Conservation (phyloP, 2,888 invertebrate genomes). For the Didymodactylos carnosus region DNA sequence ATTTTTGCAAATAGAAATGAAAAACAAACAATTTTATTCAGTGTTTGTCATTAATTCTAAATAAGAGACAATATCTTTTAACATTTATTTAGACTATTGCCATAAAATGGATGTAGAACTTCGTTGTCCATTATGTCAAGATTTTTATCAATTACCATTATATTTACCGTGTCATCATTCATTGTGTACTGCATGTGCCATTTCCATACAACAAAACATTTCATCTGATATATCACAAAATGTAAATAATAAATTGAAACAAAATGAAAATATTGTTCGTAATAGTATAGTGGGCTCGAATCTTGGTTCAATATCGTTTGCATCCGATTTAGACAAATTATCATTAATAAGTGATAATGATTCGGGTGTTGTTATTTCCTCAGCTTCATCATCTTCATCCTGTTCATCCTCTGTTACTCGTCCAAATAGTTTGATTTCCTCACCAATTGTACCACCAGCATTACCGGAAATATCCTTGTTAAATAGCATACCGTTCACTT, state of each 20-base stretch:
- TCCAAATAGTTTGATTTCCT: background rate
- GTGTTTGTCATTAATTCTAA: no score
- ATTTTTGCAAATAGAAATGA: no score
- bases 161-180: slow-evolving; percentile 68
- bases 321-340: slow-evolving; percentile 74
- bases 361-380: slow-evolving; percentile 80
- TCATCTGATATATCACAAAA: background rate
- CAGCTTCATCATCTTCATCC: slow-evolving; percentile 51
- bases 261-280: no score
- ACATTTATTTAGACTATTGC: no score
- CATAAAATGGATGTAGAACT: slow-evolving; percentile 99
- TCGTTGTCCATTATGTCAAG: slow-evolving; percentile 76
- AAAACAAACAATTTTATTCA: no score
- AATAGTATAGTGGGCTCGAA: no score
- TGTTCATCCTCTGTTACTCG: slow-evolving; percentile 15
- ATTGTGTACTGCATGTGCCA: slow-evolving; percentile 73
- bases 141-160: slow-evolving; percentile 76
- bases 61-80: no score
- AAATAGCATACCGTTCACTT: no score
- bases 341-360: slow-evolving; percentile 89
- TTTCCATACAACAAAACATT: background rate
- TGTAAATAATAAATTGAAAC: no score
- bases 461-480: background rate
- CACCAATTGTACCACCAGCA: background rate
- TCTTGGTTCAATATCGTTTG: slow-evolving; percentile 35